These are phyloP conservation scores for Datnioides undecimradiatus DNA, from an alignment of 2,113 vertebrate species.

Conservation along the genomic window DNA sequence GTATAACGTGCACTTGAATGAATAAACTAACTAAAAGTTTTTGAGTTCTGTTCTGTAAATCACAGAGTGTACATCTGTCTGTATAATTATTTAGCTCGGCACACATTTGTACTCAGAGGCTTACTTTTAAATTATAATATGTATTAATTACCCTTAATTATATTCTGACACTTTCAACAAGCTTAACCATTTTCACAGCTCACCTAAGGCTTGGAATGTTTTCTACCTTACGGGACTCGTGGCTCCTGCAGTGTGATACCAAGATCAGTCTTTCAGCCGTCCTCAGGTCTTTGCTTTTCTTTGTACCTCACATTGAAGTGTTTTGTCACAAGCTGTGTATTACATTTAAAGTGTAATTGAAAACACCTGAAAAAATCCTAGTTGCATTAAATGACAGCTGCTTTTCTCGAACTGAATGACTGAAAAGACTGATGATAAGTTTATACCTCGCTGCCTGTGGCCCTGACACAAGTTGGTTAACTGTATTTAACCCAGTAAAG, in stretches of 20 bases:
- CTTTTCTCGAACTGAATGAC: neutral
- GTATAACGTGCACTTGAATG: neutral
- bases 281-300: conserved; percentile 9
- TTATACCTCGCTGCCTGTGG: neutral
- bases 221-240: no score
- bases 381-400: no score
- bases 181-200: neutral
- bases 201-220: neutral
- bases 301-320: neutral
- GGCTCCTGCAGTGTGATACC: no score
- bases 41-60: neutral
- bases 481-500: conserved; percentile 28
- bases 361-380: no score
- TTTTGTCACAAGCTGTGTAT: no score
- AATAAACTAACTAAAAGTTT: no score
- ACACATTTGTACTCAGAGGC: neutral
- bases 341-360: no score
- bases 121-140: neutral
- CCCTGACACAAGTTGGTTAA: neutral
- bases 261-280: neutral
- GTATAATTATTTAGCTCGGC: neutral
- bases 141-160: neutral
- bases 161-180: neutral
- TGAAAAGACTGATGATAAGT: neutral
- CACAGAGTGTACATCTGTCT: neutral